Conservation (phyloP, 1,140 invertebrate species). For the Heliconius melpomene region DNA sequence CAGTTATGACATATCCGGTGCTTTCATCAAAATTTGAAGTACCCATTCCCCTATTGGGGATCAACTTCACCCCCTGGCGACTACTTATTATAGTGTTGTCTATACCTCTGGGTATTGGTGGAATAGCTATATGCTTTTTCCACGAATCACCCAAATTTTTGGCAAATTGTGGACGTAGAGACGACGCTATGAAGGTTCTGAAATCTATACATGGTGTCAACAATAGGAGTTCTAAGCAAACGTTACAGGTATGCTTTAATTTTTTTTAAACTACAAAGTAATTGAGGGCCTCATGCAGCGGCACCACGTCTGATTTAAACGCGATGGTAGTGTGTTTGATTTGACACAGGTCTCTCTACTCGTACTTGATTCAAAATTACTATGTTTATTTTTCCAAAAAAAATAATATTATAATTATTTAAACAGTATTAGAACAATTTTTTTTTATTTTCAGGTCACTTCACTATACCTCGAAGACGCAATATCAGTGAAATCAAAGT, state of each 20-base stretch:
- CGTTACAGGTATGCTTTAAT: slow-evolving; percentile 52
- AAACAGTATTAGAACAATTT: too few relatives aligned
- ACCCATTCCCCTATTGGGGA: slow-evolving; percentile 58
- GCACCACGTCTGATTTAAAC: too few relatives aligned
- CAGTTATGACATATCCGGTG: slow-evolving; percentile 73
- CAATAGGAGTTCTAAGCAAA: slow-evolving; percentile 48
- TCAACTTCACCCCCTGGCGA: slow-evolving; percentile 84
- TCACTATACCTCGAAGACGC: slow-evolving; percentile 50
- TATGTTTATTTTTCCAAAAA: background rate
- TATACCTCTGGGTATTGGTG: slow-evolving; percentile 83
- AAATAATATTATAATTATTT: too few relatives aligned
- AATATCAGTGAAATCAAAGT: slow-evolving; percentile 44
- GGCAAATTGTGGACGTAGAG: slow-evolving; percentile 80
- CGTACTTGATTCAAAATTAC: too few relatives aligned
- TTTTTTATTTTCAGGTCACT: slow-evolving; percentile 47
- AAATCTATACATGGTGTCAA: slow-evolving; percentile 81
- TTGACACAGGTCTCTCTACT: too few relatives aligned
- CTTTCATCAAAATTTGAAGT: slow-evolving; percentile 68
- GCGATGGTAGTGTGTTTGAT: too few relatives aligned
- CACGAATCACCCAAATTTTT: slow-evolving; percentile 88
- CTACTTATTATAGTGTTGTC: slow-evolving; percentile 84
- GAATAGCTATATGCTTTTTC: slow-evolving; percentile 82
- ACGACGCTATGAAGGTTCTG: slow-evolving; percentile 82
- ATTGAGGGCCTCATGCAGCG: too few relatives aligned
- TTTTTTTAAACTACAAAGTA: too few relatives aligned